Conservation (phyloP, 2,113 vertebrate species). For the Syrrhaptes paradoxus region DNA sequence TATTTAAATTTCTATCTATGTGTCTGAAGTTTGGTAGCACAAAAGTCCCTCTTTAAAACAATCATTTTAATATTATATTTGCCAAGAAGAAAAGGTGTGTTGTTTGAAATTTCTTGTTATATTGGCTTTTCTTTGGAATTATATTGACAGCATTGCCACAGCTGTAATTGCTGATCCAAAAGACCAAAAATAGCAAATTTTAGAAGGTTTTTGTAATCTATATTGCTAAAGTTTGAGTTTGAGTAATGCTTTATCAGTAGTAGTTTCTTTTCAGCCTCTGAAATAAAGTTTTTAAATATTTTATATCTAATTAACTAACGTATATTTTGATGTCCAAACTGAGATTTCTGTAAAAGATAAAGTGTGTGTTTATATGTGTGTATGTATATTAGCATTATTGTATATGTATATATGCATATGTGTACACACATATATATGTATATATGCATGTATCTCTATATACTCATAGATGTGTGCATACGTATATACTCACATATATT, state of each 20-base stretch:
- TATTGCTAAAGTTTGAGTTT: constrained; percentile 75
- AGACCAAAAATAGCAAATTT: constrained; percentile 79
- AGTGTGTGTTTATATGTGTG: constrained; percentile 69
- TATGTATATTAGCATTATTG: constrained; percentile 60
- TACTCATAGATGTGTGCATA: constrained; percentile 60
- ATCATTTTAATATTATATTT: constrained; percentile 78
- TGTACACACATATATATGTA: constrained; percentile 66
- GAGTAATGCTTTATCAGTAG: constrained; percentile 75
- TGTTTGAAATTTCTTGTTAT: constrained; percentile 69
- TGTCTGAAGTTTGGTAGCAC: constrained; percentile 74
- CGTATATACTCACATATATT: constrained; percentile 25
- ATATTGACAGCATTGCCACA: constrained; percentile 68
- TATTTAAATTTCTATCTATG: constrained; percentile 81
- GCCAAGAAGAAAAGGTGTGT: constrained; percentile 63
- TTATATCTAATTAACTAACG: constrained; percentile 77
- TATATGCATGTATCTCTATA: constrained; percentile 46
- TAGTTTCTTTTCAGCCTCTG: constrained; percentile 75
- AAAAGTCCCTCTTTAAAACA: constrained; percentile 74
- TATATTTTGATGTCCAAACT: constrained; percentile 82
- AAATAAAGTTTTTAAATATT: constrained; percentile 82
- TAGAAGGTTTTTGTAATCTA: constrained; percentile 80
- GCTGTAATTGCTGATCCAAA: constrained; percentile 69
- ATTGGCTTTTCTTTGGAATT: constrained; percentile 75
- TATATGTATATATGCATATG: constrained; percentile 69
- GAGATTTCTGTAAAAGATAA: constrained; percentile 75